These are phyloP conservation scores for Hyposmocoma kahamanoa DNA, from an alignment of 1,140 invertebrate species.

Conservation along the genomic window DNA sequence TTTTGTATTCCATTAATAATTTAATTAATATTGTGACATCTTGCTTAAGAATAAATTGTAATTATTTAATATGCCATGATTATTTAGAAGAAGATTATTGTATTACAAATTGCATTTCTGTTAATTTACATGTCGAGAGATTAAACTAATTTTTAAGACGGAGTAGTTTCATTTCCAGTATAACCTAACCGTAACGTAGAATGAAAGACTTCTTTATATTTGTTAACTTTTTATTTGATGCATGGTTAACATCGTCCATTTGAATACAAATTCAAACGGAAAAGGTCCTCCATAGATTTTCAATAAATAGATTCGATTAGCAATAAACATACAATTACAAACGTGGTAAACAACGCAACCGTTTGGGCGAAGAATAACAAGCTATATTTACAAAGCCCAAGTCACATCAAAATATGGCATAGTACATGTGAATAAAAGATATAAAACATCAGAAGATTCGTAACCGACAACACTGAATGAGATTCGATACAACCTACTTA, in stretches of 20 bases:
- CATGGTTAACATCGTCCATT: constrained; percentile 68
- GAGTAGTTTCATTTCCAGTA: constrained; percentile 11
- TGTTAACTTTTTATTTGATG: constrained; percentile 26
- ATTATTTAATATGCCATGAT: constrained; percentile 60
- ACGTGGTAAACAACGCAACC: constrained; percentile 32
- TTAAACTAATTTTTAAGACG: constrained; percentile 64
- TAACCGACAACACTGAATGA: neutral
- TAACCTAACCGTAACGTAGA: neutral
- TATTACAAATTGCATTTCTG: constrained; percentile 41
- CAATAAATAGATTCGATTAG: constrained; percentile 58
- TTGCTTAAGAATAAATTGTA: constrained; percentile 25
- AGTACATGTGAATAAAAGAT: constrained; percentile 8
- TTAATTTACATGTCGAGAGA: constrained; percentile 69
- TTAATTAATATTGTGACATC: constrained; percentile 34
- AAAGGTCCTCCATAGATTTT: constrained; percentile 56
- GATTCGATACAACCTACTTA: constrained; percentile 45
- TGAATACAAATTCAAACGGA: constrained; percentile 61
- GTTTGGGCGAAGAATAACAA: constrained; percentile 28
- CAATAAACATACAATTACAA: constrained; percentile 33
- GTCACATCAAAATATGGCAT: constrained; percentile 37
- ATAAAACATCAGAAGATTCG: neutral
- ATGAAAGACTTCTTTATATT: neutral
- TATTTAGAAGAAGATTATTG: constrained; percentile 46
- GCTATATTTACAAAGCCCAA: constrained; percentile 59
- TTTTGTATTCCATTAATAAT: constrained; percentile 39